Conservation (phyloP, 1,140 invertebrate species). For the Eriocheir sinensis region DNA sequence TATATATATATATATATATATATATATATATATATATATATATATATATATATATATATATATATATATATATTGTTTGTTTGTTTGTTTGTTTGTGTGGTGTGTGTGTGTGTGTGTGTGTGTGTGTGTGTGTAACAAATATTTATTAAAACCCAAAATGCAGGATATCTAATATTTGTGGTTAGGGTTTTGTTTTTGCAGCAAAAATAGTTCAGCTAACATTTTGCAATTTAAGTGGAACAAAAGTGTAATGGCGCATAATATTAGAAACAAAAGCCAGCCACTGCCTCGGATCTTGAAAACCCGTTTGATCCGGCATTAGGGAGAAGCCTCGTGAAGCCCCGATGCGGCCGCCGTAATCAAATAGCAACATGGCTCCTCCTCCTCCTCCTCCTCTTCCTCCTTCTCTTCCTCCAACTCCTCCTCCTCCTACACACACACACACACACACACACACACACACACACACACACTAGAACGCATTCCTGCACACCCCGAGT, state of each 20-base stretch:
- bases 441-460: conserved; percentile 1
- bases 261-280: not conserved
- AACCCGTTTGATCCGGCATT: conserved; percentile 3
- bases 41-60: no score
- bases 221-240: not conserved
- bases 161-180: not conserved
- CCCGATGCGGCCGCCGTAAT: conserved; percentile 3
- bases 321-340: not conserved
- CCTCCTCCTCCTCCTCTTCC: not conserved
- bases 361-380: conserved; percentile 14
- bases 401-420: not conserved
- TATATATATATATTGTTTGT: no score
- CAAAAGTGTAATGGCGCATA: no score
- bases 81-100: no score
- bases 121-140: no score
- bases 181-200: not conserved
- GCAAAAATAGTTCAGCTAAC: not conserved
- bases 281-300: not conserved
- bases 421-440: not conserved
- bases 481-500: not conserved
- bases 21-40: no score
- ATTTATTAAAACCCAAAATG: not conserved
- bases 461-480: no score
- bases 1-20: no score
- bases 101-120: no score